A percentile compares a stretch with the other conserved stretches of the same genome.
These are phyloP conservation scores for Lasioglossum leucozonium DNA, from an alignment of 2,888 invertebrate genomes.

Conservation along the genomic window DNA sequence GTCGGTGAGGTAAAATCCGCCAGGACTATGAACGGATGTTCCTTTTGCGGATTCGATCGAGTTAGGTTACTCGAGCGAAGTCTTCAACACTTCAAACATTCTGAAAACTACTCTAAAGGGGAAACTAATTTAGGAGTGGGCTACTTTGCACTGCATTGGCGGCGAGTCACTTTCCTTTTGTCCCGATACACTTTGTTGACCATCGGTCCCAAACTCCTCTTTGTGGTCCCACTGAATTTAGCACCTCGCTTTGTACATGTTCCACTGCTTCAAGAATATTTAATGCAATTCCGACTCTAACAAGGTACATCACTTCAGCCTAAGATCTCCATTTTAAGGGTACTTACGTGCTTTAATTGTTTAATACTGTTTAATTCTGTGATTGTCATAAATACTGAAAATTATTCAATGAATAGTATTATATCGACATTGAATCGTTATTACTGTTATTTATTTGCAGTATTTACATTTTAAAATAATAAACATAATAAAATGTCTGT, in stretches of 20 bases:
- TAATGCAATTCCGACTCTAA: background rate
- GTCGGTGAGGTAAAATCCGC: background rate
- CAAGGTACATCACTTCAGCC: background rate
- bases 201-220: background rate
- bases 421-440: background rate
- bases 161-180: background rate
- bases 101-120: background rate
- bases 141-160: background rate
- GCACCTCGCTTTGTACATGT: background rate
- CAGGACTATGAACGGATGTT: background rate
- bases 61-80: background rate
- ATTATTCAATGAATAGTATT: background rate
- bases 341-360: background rate
- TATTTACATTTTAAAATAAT: no score
- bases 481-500: no score
- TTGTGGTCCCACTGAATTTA: constrained; percentile 7
- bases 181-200: background rate
- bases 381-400: no score
- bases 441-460: background rate
- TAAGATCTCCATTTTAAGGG: background rate
- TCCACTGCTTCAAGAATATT: background rate
- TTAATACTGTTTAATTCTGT: background rate
- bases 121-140: background rate
- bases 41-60: background rate
- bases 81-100: constrained; percentile 6